Percentiles rank a stretch among this genome's conserved stretches.
These are phyloP conservation scores for Macrosiphum euphorbiae DNA, from an alignment of 2,888 invertebrate genomes.

Conservation along the genomic window DNA sequence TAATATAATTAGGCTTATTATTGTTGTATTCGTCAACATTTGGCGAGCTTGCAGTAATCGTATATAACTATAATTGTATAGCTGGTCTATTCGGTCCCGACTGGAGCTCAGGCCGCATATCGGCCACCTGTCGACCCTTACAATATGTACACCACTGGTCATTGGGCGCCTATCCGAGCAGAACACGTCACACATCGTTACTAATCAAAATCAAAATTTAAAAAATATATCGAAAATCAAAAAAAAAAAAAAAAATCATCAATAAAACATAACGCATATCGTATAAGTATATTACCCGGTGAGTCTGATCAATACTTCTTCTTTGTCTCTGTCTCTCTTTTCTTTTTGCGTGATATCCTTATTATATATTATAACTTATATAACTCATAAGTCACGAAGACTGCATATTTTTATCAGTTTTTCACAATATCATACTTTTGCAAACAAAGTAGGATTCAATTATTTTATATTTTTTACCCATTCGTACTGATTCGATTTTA, in stretches of 20 bases:
- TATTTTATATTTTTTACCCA: neutral
- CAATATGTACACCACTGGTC: slow-evolving; percentile 68
- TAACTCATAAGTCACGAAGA: neutral
- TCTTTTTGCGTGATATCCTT: slow-evolving; percentile 30
- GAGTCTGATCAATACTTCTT: slow-evolving; percentile 60
- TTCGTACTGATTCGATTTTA: neutral
- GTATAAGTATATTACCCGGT: slow-evolving; percentile 50
- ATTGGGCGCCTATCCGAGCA: slow-evolving; percentile 65
- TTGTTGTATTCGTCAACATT: slow-evolving; percentile 24
- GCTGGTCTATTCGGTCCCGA: slow-evolving; percentile 73
- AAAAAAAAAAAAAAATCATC: slow-evolving; percentile 55
- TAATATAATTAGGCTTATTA: slow-evolving; percentile 18
- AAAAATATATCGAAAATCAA: slow-evolving; percentile 36
- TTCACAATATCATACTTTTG: neutral
- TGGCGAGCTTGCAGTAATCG: slow-evolving; percentile 45
- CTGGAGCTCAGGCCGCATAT: slow-evolving; percentile 70
- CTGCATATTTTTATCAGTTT: neutral
- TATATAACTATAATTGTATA: slow-evolving; percentile 66
- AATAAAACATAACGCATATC: slow-evolving; percentile 59
- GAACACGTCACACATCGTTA: slow-evolving; percentile 61
- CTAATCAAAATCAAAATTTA: slow-evolving; percentile 58
- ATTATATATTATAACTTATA: neutral
- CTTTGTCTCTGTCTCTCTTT: slow-evolving; percentile 46
- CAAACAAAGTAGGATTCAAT: neutral
- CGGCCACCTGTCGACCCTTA: slow-evolving; percentile 69